phyloP scores from a whole-genome alignment of 2,888 invertebrate genomes.

The Patella caerulea region DNA sequence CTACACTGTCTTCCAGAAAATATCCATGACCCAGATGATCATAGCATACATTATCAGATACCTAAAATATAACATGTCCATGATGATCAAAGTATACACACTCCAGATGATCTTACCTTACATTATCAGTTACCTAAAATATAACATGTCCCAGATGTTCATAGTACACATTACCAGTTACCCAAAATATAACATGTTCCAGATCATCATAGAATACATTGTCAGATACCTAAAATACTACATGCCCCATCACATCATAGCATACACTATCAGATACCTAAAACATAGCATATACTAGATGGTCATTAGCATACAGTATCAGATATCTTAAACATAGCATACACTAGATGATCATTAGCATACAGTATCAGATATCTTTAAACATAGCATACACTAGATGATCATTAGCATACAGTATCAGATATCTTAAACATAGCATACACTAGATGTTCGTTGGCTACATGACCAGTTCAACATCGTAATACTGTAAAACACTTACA shows the following conservation, averaged over 20 bases:
- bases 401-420: constrained; percentile 56
- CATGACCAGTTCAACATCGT: too few relatives aligned
- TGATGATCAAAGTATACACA: neutral
- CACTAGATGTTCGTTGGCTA: too few relatives aligned
- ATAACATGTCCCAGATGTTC: neutral
- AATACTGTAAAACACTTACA: constrained; percentile 28
- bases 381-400: constrained; percentile 47
- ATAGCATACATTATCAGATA: constrained; percentile 56
- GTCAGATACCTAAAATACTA: constrained; percentile 42
- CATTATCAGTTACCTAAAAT: constrained; percentile 50
- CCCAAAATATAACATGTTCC: constrained; percentile 36
- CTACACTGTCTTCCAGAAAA: constrained; percentile 63
- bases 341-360: constrained; percentile 57
- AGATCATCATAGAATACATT: constrained; percentile 53
- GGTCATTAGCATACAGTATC: too few relatives aligned
- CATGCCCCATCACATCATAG: too few relatives aligned
- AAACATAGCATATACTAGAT: too few relatives aligned
- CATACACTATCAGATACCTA: too few relatives aligned
- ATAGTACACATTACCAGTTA: neutral
- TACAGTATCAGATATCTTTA: constrained; percentile 36
- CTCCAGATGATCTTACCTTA: constrained; percentile 46
- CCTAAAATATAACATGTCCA: constrained; percentile 27
- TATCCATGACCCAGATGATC: constrained; percentile 58
- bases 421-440: constrained; percentile 43
- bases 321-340: constrained; percentile 22